Conservation (phyloP, 2,797 vertebrate genomes). For the Darevskia mixta region DNA sequence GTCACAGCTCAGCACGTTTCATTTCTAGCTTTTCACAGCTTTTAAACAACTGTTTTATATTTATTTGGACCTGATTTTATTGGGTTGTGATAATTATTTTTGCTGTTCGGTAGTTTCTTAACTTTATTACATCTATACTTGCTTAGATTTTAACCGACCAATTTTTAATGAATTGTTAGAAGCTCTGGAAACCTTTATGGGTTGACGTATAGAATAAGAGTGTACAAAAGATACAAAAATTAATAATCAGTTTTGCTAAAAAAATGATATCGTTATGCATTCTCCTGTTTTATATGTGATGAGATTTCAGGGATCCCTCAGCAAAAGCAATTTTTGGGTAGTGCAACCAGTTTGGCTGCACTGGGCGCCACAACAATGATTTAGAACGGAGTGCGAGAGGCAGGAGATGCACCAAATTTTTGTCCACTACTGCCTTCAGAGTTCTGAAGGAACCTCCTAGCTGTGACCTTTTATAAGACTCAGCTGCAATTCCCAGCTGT, state of each 20-base stretch:
- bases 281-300: too few species aligned
- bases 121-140: not conserved
- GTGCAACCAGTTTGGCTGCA: too few species aligned
- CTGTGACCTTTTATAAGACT: too few species aligned
- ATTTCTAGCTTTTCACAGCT: not conserved
- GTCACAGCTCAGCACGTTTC: too few species aligned
- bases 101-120: not conserved
- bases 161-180: conserved; percentile 4
- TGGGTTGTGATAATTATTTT: not conserved
- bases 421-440: too few species aligned
- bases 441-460: too few species aligned
- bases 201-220: not conserved
- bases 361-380: too few species aligned
- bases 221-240: not conserved
- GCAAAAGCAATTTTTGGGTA: too few species aligned
- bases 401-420: too few species aligned
- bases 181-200: not conserved
- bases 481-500: too few species aligned
- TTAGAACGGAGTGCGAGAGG: too few species aligned
- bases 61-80: not conserved
- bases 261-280: not conserved
- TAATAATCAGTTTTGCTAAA: not conserved
- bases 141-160: not conserved
- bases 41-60: not conserved
- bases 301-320: too few species aligned